Conservation (phyloP, 1,140 invertebrate genomes). For the Papilio aristodemus region DNA sequence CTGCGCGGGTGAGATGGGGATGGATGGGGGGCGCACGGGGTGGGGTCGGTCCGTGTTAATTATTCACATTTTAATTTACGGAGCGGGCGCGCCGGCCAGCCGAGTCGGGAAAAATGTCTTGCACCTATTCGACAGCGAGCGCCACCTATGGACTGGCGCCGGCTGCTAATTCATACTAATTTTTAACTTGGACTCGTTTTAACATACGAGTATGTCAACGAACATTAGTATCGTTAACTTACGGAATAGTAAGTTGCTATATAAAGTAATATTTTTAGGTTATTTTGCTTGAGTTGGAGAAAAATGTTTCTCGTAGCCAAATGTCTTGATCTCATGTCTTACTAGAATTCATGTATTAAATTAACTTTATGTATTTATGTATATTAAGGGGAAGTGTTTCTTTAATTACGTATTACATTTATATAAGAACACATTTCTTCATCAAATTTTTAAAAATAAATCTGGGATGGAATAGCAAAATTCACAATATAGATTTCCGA, state of each 20-base stretch:
- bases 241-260: not conserved
- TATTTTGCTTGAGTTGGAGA: no score
- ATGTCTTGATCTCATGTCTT: no score
- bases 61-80: slow-evolving; percentile 78
- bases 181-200: slow-evolving; percentile 32
- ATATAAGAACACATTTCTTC: no score
- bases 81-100: slow-evolving; percentile 57
- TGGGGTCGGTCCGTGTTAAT: slow-evolving; percentile 61
- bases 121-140: slow-evolving; percentile 65
- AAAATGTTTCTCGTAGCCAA: no score
- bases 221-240: slow-evolving; percentile 7
- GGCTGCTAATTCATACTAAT: slow-evolving; percentile 37
- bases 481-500: no score
- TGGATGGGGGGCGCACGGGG: slow-evolving; percentile 36
- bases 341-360: no score
- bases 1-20: slow-evolving; percentile 31
- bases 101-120: slow-evolving; percentile 73
- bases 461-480: no score
- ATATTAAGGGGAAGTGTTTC: no score
- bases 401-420: no score
- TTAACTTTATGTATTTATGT: no score
- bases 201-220: slow-evolving; percentile 32
- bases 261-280: no score
- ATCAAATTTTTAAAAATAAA: no score
- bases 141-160: slow-evolving; percentile 50